A percentile compares a stretch with the other conserved stretches of the same genome.
phyloP scores from a whole-genome alignment of 2,888 invertebrate genomes.

The Gryllus longicercus region DNA sequence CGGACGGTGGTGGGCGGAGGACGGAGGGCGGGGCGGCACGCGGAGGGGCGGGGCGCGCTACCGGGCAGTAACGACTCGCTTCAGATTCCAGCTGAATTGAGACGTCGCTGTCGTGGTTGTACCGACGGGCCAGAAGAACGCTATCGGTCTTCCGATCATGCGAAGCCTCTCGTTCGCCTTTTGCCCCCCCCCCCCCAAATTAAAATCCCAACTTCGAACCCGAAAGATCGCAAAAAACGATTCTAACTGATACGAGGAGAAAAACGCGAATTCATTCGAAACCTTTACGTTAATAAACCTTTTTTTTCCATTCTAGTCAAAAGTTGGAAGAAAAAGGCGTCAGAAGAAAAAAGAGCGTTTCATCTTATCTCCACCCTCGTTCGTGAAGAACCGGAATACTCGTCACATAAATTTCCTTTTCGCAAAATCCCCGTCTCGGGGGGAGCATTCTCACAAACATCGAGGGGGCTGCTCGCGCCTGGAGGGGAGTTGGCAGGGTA shows the following conservation, averaged over 20 bases:
- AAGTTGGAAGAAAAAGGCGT: not conserved
- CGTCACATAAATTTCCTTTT: slow-evolving; percentile 17
- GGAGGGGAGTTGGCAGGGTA: slow-evolving; percentile 2
- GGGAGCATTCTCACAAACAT: slow-evolving; percentile 17
- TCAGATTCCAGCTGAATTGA: too few species aligned
- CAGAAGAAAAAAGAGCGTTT: not conserved
- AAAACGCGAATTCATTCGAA: not conserved
- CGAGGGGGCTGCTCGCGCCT: not conserved
- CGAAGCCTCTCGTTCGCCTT: not conserved
- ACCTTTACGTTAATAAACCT: slow-evolving; percentile 1
- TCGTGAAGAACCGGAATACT: not conserved
- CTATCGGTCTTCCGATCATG: not conserved
- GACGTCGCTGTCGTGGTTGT: too few species aligned
- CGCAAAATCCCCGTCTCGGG: slow-evolving; percentile 4
- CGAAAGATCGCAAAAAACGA: not conserved
- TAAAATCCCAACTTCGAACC: not conserved
- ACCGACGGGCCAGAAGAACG: too few species aligned
- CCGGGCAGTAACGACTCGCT: too few species aligned
- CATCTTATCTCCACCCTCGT: slow-evolving; percentile 1
- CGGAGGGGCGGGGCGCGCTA: too few species aligned
- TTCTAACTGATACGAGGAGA: not conserved
- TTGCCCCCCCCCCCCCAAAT: too few species aligned
- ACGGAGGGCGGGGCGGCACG: too few species aligned
- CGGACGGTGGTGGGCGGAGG: too few species aligned
- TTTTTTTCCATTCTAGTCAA: not conserved